Evolutionary conservation across 2,113 vertebrate species (phyloP).

Genomic region (Oryzias javanicus): DNA sequence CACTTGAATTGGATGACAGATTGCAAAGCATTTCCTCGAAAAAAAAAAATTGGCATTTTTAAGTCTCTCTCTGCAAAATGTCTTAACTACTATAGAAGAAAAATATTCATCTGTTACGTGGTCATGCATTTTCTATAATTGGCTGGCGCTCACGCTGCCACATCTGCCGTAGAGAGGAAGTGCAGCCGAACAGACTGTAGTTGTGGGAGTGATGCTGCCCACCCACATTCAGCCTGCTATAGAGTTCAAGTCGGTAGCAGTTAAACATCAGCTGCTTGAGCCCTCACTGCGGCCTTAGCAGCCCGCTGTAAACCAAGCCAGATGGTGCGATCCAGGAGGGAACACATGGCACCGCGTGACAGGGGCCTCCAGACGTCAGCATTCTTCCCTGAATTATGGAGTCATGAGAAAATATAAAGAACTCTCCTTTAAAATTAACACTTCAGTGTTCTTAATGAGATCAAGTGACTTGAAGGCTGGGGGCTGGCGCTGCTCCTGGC

Average conservation of each 20-base stretch:
- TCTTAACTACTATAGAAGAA: not conserved
- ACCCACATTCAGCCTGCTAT: constrained; percentile 36
- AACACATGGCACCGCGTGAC: constrained; percentile 64
- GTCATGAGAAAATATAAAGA: constrained; percentile 33
- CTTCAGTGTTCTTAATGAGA: constrained; percentile 60
- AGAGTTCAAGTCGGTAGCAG: constrained; percentile 54
- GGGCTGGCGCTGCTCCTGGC: constrained; percentile 12
- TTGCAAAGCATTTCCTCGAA: constrained; percentile 46
- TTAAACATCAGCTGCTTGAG: constrained; percentile 61
- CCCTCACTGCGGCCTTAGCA: constrained; percentile 36
- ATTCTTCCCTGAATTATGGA: constrained; percentile 53
- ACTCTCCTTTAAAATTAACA: constrained; percentile 53
- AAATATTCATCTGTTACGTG: constrained; percentile 5
- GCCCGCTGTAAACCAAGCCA: constrained; percentile 51
- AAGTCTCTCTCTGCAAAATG: not conserved
- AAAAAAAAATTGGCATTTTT: too few relatives aligned
- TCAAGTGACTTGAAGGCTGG: constrained; percentile 22
- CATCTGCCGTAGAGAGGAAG: constrained; percentile 58
- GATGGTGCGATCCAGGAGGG: constrained; percentile 62
- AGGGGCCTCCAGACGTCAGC: constrained; percentile 44
- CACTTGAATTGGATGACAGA: constrained; percentile 42
- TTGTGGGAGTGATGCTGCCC: constrained; percentile 59
- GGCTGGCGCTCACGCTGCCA: constrained; percentile 39
- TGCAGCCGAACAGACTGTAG: constrained; percentile 62
- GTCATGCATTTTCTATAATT: constrained; percentile 40